Evolutionary conservation across 2,888 invertebrate genomes (phyloP), one percentile per base, ranked within the genome.

Genomic region (Dasysyrphus albostriatus): DNA sequence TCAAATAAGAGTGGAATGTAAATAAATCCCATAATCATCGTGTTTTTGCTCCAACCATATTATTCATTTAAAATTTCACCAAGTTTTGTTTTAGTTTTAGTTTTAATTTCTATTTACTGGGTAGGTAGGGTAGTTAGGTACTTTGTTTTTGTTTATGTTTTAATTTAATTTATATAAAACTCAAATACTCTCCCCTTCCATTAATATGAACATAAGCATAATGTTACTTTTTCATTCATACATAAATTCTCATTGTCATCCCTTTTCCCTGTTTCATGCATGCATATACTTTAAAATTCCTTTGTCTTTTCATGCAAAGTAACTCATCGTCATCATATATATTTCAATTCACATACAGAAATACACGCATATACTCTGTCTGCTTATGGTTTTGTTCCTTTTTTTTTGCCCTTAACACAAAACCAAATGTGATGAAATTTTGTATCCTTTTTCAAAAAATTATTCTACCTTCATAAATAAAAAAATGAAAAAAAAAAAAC

Each of bases 371-470:
- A 54, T n/a, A n/a, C n/a, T n/a, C 51, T 37, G 69, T 37, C 51
- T 69, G 24, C 16, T 44, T 24, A 24, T 24, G 24, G 24, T 24
- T 24, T 42, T 44, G 9, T 63, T 29, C 42, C 47, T 37, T 63
- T 16, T 44, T 24, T 24, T 24, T 24, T 24, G 7, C 59, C 39
- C 42, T 61, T 42, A 24, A 47, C 16, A 51, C 67, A 49, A 54
- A 29, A 54, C 51, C 14, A 54, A 54, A 69, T 69, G 69, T 54
- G 69, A 54, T 69, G 69, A 69, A 69, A 69, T 54, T 42, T n/a
- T 24, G 51, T 54, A 69, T 69, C 69, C 69, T 16, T 54, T 69
- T 69, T 42, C 19, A 42, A 63, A 44, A 34, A 37, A 19, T 6
- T 32, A 16, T 49, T 37, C 49, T 32, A 39, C 69, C 69, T 19